Evolutionary conservation across 2,888 invertebrate genomes (phyloP).

Genomic region (Caenorhabditis sp.): DNA sequence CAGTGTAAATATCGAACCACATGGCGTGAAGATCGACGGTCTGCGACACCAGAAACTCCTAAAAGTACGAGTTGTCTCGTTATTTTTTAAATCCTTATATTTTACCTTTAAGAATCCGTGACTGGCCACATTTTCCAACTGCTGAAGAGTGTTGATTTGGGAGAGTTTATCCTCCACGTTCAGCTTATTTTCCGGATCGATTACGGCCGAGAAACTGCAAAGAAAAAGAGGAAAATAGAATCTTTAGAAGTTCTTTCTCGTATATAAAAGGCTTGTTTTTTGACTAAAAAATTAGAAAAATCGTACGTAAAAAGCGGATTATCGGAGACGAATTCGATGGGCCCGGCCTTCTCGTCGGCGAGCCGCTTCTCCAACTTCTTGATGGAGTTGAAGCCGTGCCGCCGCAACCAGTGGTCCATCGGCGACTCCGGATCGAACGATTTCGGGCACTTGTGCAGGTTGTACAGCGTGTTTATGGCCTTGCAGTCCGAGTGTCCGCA

Average conservation of each 20-base stretch:
- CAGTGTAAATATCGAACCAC: conserved; percentile 98
- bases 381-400: conserved; percentile 79
- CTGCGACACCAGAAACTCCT: conserved; percentile 72
- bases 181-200: conserved; percentile 90
- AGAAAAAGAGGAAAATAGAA: not conserved
- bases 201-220: conserved; percentile 88
- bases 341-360: conserved; percentile 84
- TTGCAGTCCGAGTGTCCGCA: conserved; percentile 99
- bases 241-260: not conserved
- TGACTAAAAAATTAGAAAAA: conserved; percentile 81
- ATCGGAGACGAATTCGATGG: conserved; percentile 90
- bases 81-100: no score
- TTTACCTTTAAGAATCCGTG: conserved; percentile 76
- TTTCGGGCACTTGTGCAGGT: conserved; percentile 84
- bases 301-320: conserved; percentile 88
- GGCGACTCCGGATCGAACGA: conserved; percentile 83
- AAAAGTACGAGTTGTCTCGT: no score
- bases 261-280: not conserved
- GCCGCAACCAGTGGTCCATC: conserved; percentile 91
- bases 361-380: conserved; percentile 82
- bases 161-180: conserved; percentile 92
- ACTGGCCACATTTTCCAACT: conserved; percentile 76
- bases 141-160: conserved; percentile 78
- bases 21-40: conserved; percentile 83
- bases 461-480: conserved; percentile 93